Conservation (phyloP, 2,888 invertebrate genomes). For the Brachyptera putata region DNA sequence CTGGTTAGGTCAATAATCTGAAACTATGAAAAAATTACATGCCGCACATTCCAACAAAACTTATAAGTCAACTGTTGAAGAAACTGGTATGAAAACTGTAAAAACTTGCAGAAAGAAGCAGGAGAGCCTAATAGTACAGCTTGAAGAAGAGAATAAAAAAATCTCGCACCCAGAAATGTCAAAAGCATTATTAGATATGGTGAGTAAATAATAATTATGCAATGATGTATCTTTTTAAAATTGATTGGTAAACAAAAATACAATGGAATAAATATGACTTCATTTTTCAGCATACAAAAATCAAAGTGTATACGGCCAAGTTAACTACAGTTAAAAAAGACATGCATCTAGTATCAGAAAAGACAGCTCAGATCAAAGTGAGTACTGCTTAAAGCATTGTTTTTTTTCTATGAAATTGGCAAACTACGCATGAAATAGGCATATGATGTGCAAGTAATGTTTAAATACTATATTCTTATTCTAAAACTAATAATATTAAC, state of each 20-base stretch:
- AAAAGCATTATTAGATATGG: constrained; percentile 43
- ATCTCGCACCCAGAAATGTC: constrained; percentile 39
- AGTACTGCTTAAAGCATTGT: too few relatives aligned
- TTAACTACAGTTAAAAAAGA: constrained; percentile 45
- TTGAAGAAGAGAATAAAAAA: constrained; percentile 42
- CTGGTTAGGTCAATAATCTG: too few relatives aligned
- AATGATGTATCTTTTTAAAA: neutral
- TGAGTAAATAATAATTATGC: constrained; percentile 36
- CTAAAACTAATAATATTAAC: too few relatives aligned
- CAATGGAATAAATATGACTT: neutral
- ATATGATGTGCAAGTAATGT: too few relatives aligned
- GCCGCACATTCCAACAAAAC: too few relatives aligned
- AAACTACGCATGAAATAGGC: too few relatives aligned
- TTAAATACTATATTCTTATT: too few relatives aligned
- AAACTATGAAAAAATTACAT: too few relatives aligned
- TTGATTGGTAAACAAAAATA: too few relatives aligned
- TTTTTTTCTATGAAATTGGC: too few relatives aligned
- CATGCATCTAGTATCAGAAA: constrained; percentile 46
- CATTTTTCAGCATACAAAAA: constrained; percentile 41
- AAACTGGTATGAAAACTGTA: too few relatives aligned
- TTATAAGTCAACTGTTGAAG: too few relatives aligned
- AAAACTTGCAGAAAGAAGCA: constrained; percentile 41
- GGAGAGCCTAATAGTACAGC: constrained; percentile 39
- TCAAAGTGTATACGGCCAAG: constrained; percentile 46
- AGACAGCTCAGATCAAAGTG: constrained; percentile 46